phyloP scores from a whole-genome alignment of 1,140 invertebrate genomes.

The Aphidius gifuensis region DNA sequence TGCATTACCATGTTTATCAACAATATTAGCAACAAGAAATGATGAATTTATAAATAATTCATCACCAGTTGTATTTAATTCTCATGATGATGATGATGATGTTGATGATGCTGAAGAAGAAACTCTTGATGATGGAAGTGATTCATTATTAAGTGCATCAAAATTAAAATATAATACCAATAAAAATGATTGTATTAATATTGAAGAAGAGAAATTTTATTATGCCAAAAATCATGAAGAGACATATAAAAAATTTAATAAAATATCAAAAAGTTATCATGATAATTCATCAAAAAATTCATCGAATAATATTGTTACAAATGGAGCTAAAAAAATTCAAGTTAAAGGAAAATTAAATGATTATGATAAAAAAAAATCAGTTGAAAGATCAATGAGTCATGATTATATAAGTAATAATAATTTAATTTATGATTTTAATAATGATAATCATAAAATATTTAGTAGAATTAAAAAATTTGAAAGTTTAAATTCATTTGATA shows the following conservation, averaged over 20 bases:
- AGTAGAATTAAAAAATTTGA: conserved; percentile 49
- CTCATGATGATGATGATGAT: conserved; percentile 58
- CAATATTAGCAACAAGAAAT: conserved; percentile 40
- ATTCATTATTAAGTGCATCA: conserved; percentile 67
- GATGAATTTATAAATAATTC: conserved; percentile 32
- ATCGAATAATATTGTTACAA: conserved; percentile 2
- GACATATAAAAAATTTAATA: conserved; percentile 30
- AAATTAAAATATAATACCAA: conserved; percentile 48
- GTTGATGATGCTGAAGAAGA: conserved; percentile 64
- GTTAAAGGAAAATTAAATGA: conserved; percentile 30
- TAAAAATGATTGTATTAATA: conserved; percentile 34
- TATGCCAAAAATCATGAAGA: conserved; percentile 18
- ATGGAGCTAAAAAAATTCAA: conserved; percentile 25
- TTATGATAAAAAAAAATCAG: conserved; percentile 36
- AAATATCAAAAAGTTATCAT: conserved; percentile 3
- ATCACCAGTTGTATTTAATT: conserved; percentile 38
- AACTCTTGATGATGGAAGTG: conserved; percentile 66
- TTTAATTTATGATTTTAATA: conserved; percentile 51
- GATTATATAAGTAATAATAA: conserved; percentile 29
- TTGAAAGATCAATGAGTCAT: conserved; percentile 33
- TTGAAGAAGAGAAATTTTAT: not conserved
- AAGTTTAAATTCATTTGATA: conserved; percentile 47
- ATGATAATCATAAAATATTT: conserved; percentile 42
- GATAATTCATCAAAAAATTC: not conserved
- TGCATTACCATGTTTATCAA: conserved; percentile 42